These are phyloP conservation scores for Halcyon chelicuti DNA, from an alignment of 2,797 vertebrate species.

Conservation along the genomic window DNA sequence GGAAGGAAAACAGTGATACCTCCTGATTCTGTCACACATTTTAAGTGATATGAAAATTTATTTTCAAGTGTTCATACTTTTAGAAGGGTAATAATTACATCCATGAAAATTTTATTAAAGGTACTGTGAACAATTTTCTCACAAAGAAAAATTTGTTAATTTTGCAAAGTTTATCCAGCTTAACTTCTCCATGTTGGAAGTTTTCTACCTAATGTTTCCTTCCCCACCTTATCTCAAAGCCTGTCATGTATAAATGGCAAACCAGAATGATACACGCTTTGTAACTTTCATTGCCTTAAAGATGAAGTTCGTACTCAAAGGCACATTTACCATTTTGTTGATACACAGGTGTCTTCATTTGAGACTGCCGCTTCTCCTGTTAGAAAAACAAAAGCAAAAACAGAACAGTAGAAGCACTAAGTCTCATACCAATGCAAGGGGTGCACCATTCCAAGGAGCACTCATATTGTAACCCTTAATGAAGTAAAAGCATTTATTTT, in stretches of 20 bases:
- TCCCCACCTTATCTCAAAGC: neutral
- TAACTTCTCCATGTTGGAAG: neutral
- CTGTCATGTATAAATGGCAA: neutral
- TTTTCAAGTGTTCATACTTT: neutral
- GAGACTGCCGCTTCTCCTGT: conserved; percentile 82
- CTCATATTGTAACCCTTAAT: neutral
- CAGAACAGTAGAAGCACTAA: neutral
- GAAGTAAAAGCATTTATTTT: neutral
- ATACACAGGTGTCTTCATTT: conserved; percentile 87
- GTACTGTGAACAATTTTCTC: neutral
- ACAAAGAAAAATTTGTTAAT: neutral
- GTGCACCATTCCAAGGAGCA: neutral
- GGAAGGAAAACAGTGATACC: neutral
- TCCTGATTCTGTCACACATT: neutral
- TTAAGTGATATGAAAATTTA: neutral
- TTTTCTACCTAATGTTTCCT: neutral
- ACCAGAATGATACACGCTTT: neutral
- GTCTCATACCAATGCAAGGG: neutral
- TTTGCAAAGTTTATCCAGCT: neutral
- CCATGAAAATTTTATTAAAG: neutral
- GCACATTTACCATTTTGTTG: conserved; percentile 93
- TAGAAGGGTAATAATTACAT: neutral
- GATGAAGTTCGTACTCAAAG: neutral
- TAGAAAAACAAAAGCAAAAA: neutral
- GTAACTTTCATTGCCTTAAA: neutral